Conservation (phyloP, 1,140 invertebrate species). For the Bombus consobrinus region DNA sequence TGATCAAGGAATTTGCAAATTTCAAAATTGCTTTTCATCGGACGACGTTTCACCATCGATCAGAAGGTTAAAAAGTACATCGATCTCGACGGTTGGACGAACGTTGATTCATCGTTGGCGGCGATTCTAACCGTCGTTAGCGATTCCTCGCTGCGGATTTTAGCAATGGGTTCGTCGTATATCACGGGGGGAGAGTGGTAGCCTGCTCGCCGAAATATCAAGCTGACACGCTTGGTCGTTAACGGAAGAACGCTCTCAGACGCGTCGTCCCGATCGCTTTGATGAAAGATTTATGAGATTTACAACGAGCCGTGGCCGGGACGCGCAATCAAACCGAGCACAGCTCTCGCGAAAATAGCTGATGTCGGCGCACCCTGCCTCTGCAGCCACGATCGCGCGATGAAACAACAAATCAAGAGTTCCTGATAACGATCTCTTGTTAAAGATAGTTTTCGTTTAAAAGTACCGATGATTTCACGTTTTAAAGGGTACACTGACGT, state of each 20-base stretch:
- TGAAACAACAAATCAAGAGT: constrained; percentile 23
- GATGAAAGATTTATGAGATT: constrained; percentile 54
- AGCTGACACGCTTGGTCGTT: constrained; percentile 54
- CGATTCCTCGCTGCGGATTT: constrained; percentile 49
- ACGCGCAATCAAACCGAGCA: constrained; percentile 25
- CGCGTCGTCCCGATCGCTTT: constrained; percentile 28
- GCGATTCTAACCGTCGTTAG: constrained; percentile 42
- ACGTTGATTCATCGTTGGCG: constrained; percentile 26
- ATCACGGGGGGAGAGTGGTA: constrained; percentile 20
- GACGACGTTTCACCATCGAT: too few species aligned
- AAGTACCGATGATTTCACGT: neutral
- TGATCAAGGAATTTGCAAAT: too few species aligned
- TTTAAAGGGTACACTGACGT: neutral
- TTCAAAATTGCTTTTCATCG: too few species aligned
- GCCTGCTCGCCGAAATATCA: constrained; percentile 47
- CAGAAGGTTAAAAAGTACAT: too few species aligned
- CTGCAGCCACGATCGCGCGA: neutral
- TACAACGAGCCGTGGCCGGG: neutral
- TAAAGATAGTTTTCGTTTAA: neutral
- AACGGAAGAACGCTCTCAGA: constrained; percentile 59
- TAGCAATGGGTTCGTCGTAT: constrained; percentile 36
- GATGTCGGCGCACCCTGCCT: neutral
- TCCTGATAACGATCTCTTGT: neutral
- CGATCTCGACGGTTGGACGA: neutral
- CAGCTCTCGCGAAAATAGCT: constrained; percentile 21